These are phyloP conservation scores for Tridacna gigas DNA, from an alignment of 2,888 invertebrate species.

Conservation along the genomic window DNA sequence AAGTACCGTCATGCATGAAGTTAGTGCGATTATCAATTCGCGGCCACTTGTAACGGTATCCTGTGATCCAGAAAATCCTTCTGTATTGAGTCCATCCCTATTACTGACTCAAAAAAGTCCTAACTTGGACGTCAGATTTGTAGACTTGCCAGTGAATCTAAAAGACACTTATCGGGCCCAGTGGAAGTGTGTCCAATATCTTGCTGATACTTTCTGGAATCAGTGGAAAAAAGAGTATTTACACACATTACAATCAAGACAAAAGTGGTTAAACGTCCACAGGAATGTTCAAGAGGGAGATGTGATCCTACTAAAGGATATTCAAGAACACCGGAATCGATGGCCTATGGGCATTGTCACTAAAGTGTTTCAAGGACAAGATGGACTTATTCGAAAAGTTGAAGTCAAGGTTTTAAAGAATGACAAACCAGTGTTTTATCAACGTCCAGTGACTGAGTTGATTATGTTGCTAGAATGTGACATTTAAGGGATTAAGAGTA, in stretches of 20 bases:
- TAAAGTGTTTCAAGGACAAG: neutral
- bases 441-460: constrained; percentile 14
- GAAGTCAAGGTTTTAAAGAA: neutral
- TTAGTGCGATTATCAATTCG: constrained; percentile 53
- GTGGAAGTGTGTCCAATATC: constrained; percentile 50
- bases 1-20: constrained; percentile 58
- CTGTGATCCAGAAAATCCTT: constrained; percentile 49
- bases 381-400: neutral
- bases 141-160: neutral
- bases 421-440: neutral
- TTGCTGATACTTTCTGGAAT: constrained; percentile 52
- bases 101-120: constrained; percentile 46
- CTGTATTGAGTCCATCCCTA: constrained; percentile 39
- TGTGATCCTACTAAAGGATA: constrained; percentile 17
- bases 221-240: constrained; percentile 49
- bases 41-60: constrained; percentile 56
- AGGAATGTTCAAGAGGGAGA: neutral
- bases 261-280: constrained; percentile 32
- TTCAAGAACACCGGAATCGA: neutral
- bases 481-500: neutral
- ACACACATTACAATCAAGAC: constrained; percentile 37
- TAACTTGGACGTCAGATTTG: neutral
- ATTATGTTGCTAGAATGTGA: constrained; percentile 5
- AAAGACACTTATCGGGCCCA: constrained; percentile 41
- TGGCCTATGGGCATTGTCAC: constrained; percentile 21